Percentiles rank a stretch among this genome's conserved stretches.
These are phyloP conservation scores for Dasyprocta punctata DNA, from an alignment of 2,113 vertebrate genomes.

Conservation along the genomic window DNA sequence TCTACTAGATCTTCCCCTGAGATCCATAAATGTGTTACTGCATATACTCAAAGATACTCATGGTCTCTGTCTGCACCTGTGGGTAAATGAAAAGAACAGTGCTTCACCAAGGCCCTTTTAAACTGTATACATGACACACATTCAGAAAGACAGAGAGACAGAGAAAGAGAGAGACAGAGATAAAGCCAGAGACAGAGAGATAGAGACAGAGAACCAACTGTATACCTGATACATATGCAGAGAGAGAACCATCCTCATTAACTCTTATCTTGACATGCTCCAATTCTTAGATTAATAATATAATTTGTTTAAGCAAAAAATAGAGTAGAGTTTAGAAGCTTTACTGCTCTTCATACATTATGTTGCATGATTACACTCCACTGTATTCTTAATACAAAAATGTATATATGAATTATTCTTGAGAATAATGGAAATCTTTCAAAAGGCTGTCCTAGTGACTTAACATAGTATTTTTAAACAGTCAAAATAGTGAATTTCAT, in stretches of 20 bases:
- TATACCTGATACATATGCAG: not conserved
- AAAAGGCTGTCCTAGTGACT: not conserved
- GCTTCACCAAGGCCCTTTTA: not conserved
- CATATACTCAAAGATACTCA: not conserved
- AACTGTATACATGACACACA: not conserved
- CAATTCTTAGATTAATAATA: conserved; percentile 31
- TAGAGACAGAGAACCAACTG: not conserved
- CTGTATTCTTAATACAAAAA: conserved; percentile 28
- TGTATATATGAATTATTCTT: conserved; percentile 15
- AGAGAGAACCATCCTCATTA: not conserved
- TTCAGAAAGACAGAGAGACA: not conserved
- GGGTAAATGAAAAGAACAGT: not conserved
- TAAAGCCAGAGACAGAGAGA: not conserved
- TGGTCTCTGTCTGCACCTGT: not conserved
- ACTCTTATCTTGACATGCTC: not conserved
- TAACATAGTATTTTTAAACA: conserved; percentile 29
- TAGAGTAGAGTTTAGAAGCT: not conserved
- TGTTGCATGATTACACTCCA: not conserved
- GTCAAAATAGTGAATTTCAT: conserved; percentile 51
- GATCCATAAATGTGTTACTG: not conserved
- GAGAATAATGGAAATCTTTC: not conserved
- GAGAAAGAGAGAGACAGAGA: not conserved
- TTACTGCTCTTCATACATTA: not conserved
- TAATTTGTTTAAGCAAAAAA: conserved; percentile 9
- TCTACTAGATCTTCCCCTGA: not conserved